phyloP scores from a whole-genome alignment of 2,113 vertebrate genomes.

The Siniperca knerii region DNA sequence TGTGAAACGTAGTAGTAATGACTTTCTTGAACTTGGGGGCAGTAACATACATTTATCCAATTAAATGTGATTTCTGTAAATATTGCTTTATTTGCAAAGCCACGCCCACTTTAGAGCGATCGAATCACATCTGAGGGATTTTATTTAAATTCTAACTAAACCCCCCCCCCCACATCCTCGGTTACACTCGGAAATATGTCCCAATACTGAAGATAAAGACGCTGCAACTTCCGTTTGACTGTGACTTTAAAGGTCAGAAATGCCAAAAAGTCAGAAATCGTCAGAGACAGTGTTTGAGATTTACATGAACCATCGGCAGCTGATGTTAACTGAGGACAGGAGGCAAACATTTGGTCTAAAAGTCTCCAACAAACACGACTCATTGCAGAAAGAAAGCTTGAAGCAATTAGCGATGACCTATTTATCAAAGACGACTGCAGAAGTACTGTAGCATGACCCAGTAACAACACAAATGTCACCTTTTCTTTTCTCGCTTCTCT shows the following conservation, averaged over 20 bases:
- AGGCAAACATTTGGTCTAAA: constrained; percentile 50
- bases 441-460: constrained; percentile 51
- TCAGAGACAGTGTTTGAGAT: constrained; percentile 11
- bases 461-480: constrained; percentile 45
- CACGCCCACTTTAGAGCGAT: neutral
- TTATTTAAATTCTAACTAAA: neutral
- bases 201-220: neutral
- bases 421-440: constrained; percentile 61
- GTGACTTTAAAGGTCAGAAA: constrained; percentile 11
- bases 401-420: constrained; percentile 68
- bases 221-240: neutral
- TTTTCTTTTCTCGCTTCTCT: constrained; percentile 5
- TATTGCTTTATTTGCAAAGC: neutral
- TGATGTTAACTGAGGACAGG: constrained; percentile 34
- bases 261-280: constrained; percentile 35
- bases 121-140: neutral
- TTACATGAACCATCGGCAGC: constrained; percentile 7
- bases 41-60: neutral
- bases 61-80: neutral
- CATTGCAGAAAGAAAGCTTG: constrained; percentile 55
- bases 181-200: neutral
- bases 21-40: neutral
- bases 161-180: neutral
- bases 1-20: neutral
- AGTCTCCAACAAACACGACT: constrained; percentile 65